A percentile compares a stretch with the other conserved stretches of the same genome.
Conservation (phyloP, 2,797 vertebrate genomes). For the Paguma larvata region DNA sequence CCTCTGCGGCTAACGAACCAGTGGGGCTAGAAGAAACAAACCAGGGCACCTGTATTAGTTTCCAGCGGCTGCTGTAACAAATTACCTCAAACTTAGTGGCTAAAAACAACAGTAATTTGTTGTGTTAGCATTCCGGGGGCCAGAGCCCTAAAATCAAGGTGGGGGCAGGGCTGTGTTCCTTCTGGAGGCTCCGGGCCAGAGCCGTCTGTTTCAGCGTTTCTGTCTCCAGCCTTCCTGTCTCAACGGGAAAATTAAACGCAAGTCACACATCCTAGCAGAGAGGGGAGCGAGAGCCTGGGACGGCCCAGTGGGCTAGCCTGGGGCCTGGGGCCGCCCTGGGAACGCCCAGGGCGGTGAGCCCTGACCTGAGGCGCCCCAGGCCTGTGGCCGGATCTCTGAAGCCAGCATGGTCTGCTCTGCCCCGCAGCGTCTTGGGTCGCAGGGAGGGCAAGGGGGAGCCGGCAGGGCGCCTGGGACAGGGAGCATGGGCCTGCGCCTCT, state of each 20-base stretch:
- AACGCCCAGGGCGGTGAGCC: too few relatives aligned
- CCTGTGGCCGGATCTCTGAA: neutral
- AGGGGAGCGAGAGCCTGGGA: neutral
- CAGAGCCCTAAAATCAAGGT: too few relatives aligned
- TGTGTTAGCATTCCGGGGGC: neutral
- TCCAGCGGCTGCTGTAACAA: neutral
- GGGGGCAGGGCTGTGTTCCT: too few relatives aligned
- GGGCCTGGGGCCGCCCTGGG: neutral
- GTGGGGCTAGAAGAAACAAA: neutral
- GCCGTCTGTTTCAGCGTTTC: too few relatives aligned
- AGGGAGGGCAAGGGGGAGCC: neutral
- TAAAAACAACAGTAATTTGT: neutral
- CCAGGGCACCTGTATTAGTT: neutral
- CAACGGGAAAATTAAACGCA: neutral
- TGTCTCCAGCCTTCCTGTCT: neutral
- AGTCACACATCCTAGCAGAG: rapidly evolving
- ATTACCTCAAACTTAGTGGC: neutral
- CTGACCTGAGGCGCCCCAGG: rapidly evolving
- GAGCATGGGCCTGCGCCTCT: rapidly evolving
- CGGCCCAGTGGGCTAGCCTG: rapidly evolving
- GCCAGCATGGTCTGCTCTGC: too few relatives aligned
- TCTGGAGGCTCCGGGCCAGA: too few relatives aligned
- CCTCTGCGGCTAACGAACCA: too few relatives aligned
- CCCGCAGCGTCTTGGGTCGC: rapidly evolving
- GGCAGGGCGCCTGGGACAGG: neutral